Percentiles rank a stretch among this genome's conserved stretches.
Evolutionary conservation across 1,140 invertebrate genomes (phyloP).

Genomic region (Apocrypta bakeri): DNA sequence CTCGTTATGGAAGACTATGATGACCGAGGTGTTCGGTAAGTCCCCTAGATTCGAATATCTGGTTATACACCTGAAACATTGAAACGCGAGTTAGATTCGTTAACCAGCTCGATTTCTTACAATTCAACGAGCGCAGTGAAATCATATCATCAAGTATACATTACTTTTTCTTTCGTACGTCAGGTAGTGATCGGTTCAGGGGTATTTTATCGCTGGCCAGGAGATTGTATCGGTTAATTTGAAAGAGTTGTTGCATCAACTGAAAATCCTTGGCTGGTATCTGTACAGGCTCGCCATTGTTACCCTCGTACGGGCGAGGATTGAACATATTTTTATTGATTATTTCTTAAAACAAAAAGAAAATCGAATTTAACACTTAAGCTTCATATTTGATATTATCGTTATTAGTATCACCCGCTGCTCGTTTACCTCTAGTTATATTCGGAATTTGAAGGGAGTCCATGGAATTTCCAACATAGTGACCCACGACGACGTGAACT

Average conservation of each 20-base stretch:
- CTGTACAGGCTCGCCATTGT: constrained; percentile 87
- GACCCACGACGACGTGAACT: constrained; percentile 86
- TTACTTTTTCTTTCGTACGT: constrained; percentile 86
- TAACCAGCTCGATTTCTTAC: background rate
- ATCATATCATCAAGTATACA: too few relatives aligned
- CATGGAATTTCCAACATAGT: constrained; percentile 84
- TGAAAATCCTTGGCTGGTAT: constrained; percentile 84
- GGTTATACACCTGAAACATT: constrained; percentile 75
- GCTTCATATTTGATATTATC: background rate
- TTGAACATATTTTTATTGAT: constrained; percentile 89
- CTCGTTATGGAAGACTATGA: constrained; percentile 91
- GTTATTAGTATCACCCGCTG: background rate
- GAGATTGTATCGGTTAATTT: constrained; percentile 93
- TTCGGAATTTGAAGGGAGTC: constrained; percentile 77
- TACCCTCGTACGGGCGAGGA: constrained; percentile 84
- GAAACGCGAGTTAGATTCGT: background rate
- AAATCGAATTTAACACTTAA: constrained; percentile 23
- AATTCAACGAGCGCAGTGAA: too few relatives aligned
- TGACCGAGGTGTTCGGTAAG: constrained; percentile 82
- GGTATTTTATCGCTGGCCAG: constrained; percentile 94
- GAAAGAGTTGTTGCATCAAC: constrained; percentile 86
- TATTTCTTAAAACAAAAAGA: constrained; percentile 79
- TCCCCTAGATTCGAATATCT: constrained; percentile 74
- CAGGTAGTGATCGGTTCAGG: constrained; percentile 91
- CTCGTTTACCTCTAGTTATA: constrained; percentile 80